Percentiles rank a stretch among this genome's conserved stretches.
phyloP scores from a whole-genome alignment of 2,113 vertebrate species.

The Microtus ochrogaster region DNA sequence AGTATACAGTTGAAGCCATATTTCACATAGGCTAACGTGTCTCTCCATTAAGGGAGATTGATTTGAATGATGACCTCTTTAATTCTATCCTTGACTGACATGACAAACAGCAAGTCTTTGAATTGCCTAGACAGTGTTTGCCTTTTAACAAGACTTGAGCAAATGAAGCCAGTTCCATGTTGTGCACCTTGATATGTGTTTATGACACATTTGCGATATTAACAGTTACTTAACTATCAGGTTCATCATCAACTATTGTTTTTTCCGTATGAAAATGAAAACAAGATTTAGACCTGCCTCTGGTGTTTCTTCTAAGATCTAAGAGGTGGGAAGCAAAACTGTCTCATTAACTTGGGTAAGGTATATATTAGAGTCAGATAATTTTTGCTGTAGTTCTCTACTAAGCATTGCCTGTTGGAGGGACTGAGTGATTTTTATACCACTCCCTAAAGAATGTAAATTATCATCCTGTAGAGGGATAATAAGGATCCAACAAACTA shows the following conservation, averaged over 20 bases:
- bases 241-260: neutral
- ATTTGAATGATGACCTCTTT: neutral
- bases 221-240: slow-evolving; percentile 15
- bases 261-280: slow-evolving; percentile 48
- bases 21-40: neutral
- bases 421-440: neutral
- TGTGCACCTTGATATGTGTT: neutral
- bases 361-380: neutral
- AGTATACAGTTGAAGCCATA: neutral
- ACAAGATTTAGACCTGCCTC: neutral
- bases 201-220: neutral
- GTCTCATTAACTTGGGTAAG: neutral
- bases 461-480: neutral
- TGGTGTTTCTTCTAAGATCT: neutral
- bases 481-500: neutral
- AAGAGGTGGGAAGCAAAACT: neutral
- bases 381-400: neutral
- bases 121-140: neutral
- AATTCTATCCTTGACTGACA: neutral
- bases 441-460: neutral
- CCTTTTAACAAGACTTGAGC: slow-evolving; percentile 24
- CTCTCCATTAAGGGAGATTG: neutral
- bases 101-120: neutral
- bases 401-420: neutral
- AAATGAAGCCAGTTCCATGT: neutral